Base-by-base conservation (phyloP, 1,140 invertebrate species). In the Platyura marginata region DNA sequence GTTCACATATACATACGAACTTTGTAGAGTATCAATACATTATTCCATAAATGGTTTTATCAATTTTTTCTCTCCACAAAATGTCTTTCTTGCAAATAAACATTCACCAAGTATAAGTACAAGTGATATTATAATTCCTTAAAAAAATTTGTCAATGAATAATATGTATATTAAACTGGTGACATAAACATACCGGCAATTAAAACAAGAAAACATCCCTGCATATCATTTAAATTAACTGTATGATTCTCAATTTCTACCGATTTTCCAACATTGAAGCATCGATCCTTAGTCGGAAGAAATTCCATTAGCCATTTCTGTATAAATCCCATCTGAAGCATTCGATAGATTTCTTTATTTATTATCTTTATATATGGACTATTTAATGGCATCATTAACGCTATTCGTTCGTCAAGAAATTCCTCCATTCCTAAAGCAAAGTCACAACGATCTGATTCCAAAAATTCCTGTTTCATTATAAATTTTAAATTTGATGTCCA, bases 181-280 rank as follows among this genome's bases (percentile, higher is more conserved):
- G n/a, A n/a, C n/a, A n/a, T n/a, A n/a, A n/a, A n/a, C 32, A 34
- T 38, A 38, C 36, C 36, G 3, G 18, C 11, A 20, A 38, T 20
- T 21, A 38, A 21, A 3, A 38, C 36, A 8, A 38, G 36, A 18
- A 38, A 38, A 21, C 36, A 38, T 8, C 36, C 88, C 58, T 90
- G 82, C 85, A 91, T 91, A 51, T 91, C 86, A 42, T 77, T 68
- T 47, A 89, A 68, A 52, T 86, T 82, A 3, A 91, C 83, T 40
- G 81, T 86, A 50, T 87, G 81, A 55, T 85, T 87, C 21, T 74
- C 74, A 6, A 79, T 81, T 58, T 79, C 77, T 5, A 71, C 66
- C 41, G 64, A 63, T 37, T 64, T 58, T 34, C 68, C 62, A 2
- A 67, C 66, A 29, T 62, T 66, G 64, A 73, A 83, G 54, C 89